Evolutionary conservation across 64 coral and sea anemone genomes (phyloP).

Genomic region (Trachythela sp.): DNA sequence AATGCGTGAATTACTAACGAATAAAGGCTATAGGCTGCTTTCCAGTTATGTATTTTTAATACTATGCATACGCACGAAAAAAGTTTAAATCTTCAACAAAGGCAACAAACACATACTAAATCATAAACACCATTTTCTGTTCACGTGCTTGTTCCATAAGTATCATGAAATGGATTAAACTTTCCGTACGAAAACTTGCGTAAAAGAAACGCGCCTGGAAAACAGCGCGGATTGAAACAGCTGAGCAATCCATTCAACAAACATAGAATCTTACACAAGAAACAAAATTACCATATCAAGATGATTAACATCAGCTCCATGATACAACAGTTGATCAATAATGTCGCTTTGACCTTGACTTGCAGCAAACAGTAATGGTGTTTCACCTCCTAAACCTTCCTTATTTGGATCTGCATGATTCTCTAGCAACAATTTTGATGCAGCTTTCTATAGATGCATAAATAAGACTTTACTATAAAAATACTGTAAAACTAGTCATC

Average conservation of each 20-base stretch:
- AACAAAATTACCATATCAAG: constrained; percentile 39
- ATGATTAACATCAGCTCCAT: constrained; percentile 86
- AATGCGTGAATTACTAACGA: not conserved
- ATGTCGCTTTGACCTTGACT: constrained; percentile 89
- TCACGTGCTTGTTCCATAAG: too few relatives aligned
- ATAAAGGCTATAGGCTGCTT: not conserved
- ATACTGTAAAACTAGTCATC: too few relatives aligned
- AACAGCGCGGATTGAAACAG: too few relatives aligned
- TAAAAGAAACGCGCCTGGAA: too few relatives aligned
- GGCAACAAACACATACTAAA: too few relatives aligned
- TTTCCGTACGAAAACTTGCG: too few relatives aligned
- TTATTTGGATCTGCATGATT: constrained; percentile 79
- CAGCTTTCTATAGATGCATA: constrained; percentile 67
- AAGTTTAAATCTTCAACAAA: too few relatives aligned
- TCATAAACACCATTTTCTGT: too few relatives aligned
- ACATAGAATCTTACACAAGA: not conserved
- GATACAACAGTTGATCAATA: constrained; percentile 68
- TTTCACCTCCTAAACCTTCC: constrained; percentile 78
- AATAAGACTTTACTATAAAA: too few relatives aligned
- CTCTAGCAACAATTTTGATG: constrained; percentile 64
- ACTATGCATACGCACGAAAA: too few relatives aligned
- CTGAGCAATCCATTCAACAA: not conserved
- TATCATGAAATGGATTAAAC: too few relatives aligned
- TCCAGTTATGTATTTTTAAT: too few relatives aligned
- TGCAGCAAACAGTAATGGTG: constrained; percentile 73